Evolutionary conservation across 2,888 invertebrate genomes (phyloP).

Genomic region (Agrochola litura): DNA sequence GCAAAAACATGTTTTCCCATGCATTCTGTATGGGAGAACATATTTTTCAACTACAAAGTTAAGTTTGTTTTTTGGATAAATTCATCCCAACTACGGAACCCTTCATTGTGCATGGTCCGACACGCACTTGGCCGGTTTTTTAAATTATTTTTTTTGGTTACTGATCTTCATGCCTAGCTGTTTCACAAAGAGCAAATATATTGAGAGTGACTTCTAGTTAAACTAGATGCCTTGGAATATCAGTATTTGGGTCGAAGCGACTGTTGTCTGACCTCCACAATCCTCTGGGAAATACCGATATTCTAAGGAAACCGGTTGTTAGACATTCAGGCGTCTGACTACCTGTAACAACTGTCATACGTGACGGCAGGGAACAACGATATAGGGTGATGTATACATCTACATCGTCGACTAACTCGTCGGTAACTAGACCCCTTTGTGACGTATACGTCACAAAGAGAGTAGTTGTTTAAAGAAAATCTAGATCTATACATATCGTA

Average conservation of each 20-base stretch:
- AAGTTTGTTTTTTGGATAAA: no score
- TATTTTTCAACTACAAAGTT: no score
- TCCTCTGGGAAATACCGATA: constrained; percentile 10
- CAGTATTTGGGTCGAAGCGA: background rate
- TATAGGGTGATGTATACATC: background rate
- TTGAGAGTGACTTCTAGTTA: background rate
- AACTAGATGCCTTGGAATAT: constrained; percentile 3
- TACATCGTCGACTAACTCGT: no score
- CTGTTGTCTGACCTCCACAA: background rate
- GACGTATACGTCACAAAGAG: no score
- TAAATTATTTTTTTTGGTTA: no score
- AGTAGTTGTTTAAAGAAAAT: background rate
- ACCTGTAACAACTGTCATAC: constrained; percentile 1
- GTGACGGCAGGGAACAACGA: background rate
- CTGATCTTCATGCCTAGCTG: background rate
- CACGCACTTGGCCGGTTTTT: no score
- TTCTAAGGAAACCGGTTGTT: constrained; percentile 9
- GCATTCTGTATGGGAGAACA: no score
- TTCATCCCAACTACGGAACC: no score
- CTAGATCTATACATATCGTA: no score
- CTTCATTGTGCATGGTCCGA: no score
- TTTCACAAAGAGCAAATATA: background rate
- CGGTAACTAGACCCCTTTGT: no score
- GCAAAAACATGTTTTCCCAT: no score
- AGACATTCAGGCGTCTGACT: background rate